Base-by-base conservation (phyloP, 2,113 vertebrate species). In the Archocentrus centrarchus region DNA sequence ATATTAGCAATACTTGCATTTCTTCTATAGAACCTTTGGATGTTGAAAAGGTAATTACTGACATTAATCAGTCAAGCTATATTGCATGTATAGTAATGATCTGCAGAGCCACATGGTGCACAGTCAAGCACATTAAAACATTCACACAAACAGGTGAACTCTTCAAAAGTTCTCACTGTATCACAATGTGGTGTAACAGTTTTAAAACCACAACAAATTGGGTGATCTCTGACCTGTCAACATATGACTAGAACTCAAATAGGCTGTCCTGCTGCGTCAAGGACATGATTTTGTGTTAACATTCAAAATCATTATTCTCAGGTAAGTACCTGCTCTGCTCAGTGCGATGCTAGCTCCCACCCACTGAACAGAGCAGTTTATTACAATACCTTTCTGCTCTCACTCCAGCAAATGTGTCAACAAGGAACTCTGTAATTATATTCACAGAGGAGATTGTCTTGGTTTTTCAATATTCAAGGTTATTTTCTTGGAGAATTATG, bases 391-490 rank as follows among this genome's bases (percentile, higher is more conserved):
- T 82, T 35, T 63, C 32, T 82, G 76, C 70, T 80, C 55, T 79
- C 59, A 82, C 20, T 41, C 53, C 79, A 22, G 81, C 30, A 61
- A 78, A 63, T 61, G 22, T 35, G 11, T 78, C 44, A 37, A 7
- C 11, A 63, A 75, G 73, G 35, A 27, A 27, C n/a, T 27, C 30
- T 17, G n/a, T 47, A 78, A 82, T 85, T 80, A 59, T 57, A 81
- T 81, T 63, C 39, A 82, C 9, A 6, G 30, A 9, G 30, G 35
- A 64, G 8, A 66, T 50, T 62, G 81, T 85, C 9, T 59, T 64
- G 22, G 39, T 70, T 85, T 85, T 80, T 82, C 58, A 75, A 75
- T 79, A 57, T 73, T 80, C 81, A 88, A 84, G 82, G 82, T 87
- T 57, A 41, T 61, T 84, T 80, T 66, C 5, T 78, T 75, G 73